phyloP scores from a whole-genome alignment of 2,888 invertebrate species.

The Oscheius myriophilus region DNA sequence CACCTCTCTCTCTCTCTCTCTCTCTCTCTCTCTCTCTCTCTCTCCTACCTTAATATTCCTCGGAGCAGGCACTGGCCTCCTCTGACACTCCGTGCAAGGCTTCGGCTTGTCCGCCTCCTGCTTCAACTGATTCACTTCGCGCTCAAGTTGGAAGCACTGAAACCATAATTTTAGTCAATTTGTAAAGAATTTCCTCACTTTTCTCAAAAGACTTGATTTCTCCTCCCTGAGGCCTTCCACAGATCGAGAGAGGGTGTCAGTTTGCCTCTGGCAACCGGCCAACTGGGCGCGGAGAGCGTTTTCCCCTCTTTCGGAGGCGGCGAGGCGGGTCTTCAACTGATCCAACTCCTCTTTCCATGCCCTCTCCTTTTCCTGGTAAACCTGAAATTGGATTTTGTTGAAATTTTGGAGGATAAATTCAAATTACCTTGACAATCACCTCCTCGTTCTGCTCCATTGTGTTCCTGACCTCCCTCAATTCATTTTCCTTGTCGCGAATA shows the following conservation, averaged over 20 bases:
- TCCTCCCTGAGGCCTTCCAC: conserved; percentile 50
- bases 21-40: conserved; percentile 3
- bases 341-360: conserved; percentile 55
- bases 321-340: conserved; percentile 42
- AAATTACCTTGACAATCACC: conserved; percentile 52
- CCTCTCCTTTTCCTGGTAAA: conserved; percentile 57
- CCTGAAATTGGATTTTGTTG: conserved; percentile 32
- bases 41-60: conserved; percentile 22
- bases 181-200: conserved; percentile 21
- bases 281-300: conserved; percentile 52
- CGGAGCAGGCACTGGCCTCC: conserved; percentile 23
- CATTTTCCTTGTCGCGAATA: conserved; percentile 68
- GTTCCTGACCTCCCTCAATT: conserved; percentile 59
- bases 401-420: background rate
- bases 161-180: background rate
- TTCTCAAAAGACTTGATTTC: conserved; percentile 45
- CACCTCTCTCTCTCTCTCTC: background rate
- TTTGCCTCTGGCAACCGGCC: conserved; percentile 48
- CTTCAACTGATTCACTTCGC: conserved; percentile 32
- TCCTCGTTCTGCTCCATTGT: conserved; percentile 66
- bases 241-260: conserved; percentile 39
- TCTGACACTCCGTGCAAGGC: conserved; percentile 22
- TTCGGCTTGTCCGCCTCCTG: conserved; percentile 24
- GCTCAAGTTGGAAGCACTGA: conserved; percentile 46
- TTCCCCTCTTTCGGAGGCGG: conserved; percentile 56